phyloP scores from a whole-genome alignment of 2,797 vertebrate species.

The Rhincodon typus region DNA sequence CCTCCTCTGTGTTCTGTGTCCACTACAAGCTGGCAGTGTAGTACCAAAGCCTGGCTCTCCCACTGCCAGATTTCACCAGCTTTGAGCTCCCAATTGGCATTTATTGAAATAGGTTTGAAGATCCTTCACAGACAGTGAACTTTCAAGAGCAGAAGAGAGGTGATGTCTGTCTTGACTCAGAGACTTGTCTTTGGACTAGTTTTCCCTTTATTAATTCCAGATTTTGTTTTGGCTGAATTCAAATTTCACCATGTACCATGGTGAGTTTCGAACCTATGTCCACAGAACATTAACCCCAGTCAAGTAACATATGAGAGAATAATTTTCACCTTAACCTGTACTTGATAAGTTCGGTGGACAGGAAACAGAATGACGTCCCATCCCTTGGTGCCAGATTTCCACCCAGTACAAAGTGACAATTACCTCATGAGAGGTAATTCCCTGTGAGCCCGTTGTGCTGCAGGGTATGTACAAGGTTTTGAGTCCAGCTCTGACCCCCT shows the following conservation, averaged over 20 bases:
- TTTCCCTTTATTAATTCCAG: too few relatives aligned
- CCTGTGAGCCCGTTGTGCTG: background rate
- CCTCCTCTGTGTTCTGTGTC: too few relatives aligned
- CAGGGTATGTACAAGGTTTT: background rate
- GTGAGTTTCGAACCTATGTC: too few relatives aligned
- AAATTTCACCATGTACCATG: too few relatives aligned
- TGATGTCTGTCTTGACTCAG: background rate
- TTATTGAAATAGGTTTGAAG: background rate
- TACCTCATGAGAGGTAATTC: background rate
- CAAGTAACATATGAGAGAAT: background rate
- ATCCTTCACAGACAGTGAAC: background rate
- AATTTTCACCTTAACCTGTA: background rate
- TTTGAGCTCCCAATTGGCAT: background rate
- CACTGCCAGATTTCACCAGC: background rate
- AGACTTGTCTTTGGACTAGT: background rate
- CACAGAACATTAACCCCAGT: too few relatives aligned
- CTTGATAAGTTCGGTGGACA: background rate
- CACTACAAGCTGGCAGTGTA: background rate
- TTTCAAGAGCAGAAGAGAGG: background rate
- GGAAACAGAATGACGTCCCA: background rate
- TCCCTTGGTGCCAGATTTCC: background rate
- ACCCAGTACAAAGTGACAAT: background rate
- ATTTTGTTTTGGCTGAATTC: too few relatives aligned
- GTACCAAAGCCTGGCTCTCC: background rate
- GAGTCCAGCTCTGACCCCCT: background rate